Conservation (phyloP, 2,113 vertebrate species). For the Xiphophorus couchianus region DNA sequence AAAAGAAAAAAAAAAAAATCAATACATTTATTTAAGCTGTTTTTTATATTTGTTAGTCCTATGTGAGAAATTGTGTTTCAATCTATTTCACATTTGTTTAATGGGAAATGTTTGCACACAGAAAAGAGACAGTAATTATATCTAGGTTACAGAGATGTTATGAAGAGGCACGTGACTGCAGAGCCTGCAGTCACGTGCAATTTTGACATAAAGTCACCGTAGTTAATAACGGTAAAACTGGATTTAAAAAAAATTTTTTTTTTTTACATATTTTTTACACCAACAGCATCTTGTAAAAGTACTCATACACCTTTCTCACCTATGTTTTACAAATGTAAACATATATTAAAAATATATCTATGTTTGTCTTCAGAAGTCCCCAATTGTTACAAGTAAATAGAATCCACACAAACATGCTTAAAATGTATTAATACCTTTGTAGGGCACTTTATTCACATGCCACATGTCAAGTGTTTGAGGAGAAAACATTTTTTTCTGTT, state of each 20-base stretch:
- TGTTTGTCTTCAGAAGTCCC: not conserved
- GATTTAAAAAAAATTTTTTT: too few relatives aligned
- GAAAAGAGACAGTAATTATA: too few relatives aligned
- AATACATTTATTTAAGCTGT: constrained; percentile 7
- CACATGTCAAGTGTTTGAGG: not conserved
- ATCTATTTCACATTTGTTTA: constrained; percentile 30
- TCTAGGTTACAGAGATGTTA: too few relatives aligned
- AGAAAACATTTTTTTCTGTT: constrained; percentile 3
- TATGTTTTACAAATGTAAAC: too few relatives aligned
- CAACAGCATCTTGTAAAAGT: too few relatives aligned
- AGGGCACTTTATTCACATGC: not conserved
- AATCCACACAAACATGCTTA: not conserved
- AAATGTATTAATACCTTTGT: not conserved
- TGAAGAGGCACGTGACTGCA: too few relatives aligned
- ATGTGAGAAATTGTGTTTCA: not conserved
- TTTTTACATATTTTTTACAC: too few relatives aligned
- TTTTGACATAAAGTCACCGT: too few relatives aligned
- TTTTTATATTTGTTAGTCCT: not conserved
- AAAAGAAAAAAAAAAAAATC: constrained; percentile 23
- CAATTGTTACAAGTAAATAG: too few relatives aligned
- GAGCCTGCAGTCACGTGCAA: too few relatives aligned
- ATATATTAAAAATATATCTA: not conserved
- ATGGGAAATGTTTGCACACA: constrained; percentile 15
- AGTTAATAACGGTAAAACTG: too few relatives aligned
- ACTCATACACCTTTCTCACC: too few relatives aligned